Conservation (phyloP, 2,888 invertebrate species). For the Phaedon cochleariae region DNA sequence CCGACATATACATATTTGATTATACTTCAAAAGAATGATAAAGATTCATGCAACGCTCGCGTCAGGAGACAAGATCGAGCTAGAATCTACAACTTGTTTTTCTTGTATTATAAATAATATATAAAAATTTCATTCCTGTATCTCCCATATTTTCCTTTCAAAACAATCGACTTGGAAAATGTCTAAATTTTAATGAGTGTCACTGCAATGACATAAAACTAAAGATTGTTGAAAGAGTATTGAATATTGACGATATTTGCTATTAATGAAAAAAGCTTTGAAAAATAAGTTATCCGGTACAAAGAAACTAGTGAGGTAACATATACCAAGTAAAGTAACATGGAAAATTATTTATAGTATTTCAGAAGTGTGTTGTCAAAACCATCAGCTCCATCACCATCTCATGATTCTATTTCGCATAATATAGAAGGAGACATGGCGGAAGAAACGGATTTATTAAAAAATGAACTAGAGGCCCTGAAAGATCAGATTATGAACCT, state of each 20-base stretch:
- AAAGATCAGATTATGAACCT: constrained; percentile 61
- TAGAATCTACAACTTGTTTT: too few relatives aligned
- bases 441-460: constrained; percentile 37
- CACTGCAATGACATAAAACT: background rate
- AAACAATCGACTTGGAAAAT: background rate
- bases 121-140: too few relatives aligned
- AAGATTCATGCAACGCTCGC: too few relatives aligned
- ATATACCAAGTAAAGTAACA: constrained; percentile 28
- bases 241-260: background rate
- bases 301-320: constrained; percentile 52
- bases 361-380: constrained; percentile 49
- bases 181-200: background rate
- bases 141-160: too few relatives aligned
- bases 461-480: constrained; percentile 54
- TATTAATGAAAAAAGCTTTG: constrained; percentile 50
- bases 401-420: constrained; percentile 35
- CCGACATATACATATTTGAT: too few relatives aligned
- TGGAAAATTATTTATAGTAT: constrained; percentile 24
- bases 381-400: constrained; percentile 36
- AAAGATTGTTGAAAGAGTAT: background rate
- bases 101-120: too few relatives aligned
- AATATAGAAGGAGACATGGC: constrained; percentile 33
- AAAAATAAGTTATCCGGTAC: constrained; percentile 50
- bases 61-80: too few relatives aligned
- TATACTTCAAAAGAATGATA: too few relatives aligned